Conservation (phyloP, 2,113 vertebrate genomes). For the Nibea albiflora region DNA sequence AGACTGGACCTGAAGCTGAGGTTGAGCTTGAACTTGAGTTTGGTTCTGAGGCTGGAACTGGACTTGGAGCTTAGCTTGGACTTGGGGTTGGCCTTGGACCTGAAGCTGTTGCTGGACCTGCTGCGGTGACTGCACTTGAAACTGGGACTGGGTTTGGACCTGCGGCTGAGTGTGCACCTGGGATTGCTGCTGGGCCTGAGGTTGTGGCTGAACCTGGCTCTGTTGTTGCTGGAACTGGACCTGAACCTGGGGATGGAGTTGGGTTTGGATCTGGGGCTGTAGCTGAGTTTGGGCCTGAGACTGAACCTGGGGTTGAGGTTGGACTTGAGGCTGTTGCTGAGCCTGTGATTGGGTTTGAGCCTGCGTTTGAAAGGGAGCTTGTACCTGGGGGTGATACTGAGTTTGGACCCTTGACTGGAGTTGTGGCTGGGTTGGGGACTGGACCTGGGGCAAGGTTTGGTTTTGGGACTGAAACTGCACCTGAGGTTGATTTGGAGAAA, state of each 20-base stretch:
- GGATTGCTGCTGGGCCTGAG: constrained; percentile 74
- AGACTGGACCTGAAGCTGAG: constrained; percentile 85
- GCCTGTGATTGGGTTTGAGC: constrained; percentile 61
- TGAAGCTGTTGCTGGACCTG: constrained; percentile 82
- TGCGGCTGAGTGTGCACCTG: constrained; percentile 73
- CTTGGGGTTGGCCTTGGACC: constrained; percentile 82
- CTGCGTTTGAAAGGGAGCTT: constrained; percentile 76
- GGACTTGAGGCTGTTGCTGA: constrained; percentile 49
- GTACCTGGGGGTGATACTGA: constrained; percentile 81
- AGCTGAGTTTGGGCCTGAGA: constrained; percentile 77
- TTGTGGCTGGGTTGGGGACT: constrained; percentile 44
- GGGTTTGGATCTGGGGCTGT: constrained; percentile 70
- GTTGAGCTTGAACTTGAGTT: constrained; percentile 80
- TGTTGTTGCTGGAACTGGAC: constrained; percentile 78
- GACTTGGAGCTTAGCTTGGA: constrained; percentile 82
- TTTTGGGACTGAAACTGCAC: constrained; percentile 64
- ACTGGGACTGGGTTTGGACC: constrained; percentile 72
- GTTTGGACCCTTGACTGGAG: constrained; percentile 50
- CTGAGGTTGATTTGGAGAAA: constrained; percentile 74
- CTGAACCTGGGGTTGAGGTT: constrained; percentile 57
- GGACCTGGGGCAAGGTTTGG: constrained; percentile 50
- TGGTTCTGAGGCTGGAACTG: constrained; percentile 86
- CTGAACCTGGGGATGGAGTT: constrained; percentile 69
- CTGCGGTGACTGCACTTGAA: constrained; percentile 78
- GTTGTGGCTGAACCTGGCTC: constrained; percentile 77